Evolutionary conservation across 2,113 vertebrate genomes (phyloP).

Genomic region (Solea solea): DNA sequence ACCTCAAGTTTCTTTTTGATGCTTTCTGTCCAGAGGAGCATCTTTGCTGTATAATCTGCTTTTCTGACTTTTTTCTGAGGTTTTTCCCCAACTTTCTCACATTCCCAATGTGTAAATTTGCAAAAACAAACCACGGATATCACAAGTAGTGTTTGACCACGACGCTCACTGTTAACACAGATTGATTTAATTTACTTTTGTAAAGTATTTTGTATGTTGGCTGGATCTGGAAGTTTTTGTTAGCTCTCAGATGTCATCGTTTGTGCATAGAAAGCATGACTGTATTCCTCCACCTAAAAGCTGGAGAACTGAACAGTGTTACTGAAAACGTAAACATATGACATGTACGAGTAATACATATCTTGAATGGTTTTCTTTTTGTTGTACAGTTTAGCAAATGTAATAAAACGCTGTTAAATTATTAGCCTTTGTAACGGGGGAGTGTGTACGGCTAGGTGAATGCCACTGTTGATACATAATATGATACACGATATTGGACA

Average conservation of each 20-base stretch:
- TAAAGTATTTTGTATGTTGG: slow-evolving; percentile 48
- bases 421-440: no score
- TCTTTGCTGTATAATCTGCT: slow-evolving; percentile 19
- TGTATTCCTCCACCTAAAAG: slow-evolving; percentile 26
- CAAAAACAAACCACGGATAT: neutral
- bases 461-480: no score
- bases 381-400: neutral
- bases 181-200: slow-evolving; percentile 54
- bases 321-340: slow-evolving; percentile 13
- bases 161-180: slow-evolving; percentile 10
- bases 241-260: slow-evolving; percentile 21
- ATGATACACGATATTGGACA: no score
- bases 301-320: slow-evolving; percentile 53
- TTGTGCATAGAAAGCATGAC: slow-evolving; percentile 24
- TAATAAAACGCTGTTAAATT: no score
- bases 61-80: slow-evolving; percentile 22
- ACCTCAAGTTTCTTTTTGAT: slow-evolving; percentile 22
- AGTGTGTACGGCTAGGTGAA: no score
- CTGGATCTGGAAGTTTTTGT: slow-evolving; percentile 40
- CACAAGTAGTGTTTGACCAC: slow-evolving; percentile 5
- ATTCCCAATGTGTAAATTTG: slow-evolving; percentile 6
- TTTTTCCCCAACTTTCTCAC: neutral
- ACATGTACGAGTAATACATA: slow-evolving; percentile 37
- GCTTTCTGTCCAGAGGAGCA: neutral
- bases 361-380: neutral